These are phyloP conservation scores for Harlomillsia oculata DNA, from an alignment of 1,140 invertebrate genomes.

Conservation along the genomic window DNA sequence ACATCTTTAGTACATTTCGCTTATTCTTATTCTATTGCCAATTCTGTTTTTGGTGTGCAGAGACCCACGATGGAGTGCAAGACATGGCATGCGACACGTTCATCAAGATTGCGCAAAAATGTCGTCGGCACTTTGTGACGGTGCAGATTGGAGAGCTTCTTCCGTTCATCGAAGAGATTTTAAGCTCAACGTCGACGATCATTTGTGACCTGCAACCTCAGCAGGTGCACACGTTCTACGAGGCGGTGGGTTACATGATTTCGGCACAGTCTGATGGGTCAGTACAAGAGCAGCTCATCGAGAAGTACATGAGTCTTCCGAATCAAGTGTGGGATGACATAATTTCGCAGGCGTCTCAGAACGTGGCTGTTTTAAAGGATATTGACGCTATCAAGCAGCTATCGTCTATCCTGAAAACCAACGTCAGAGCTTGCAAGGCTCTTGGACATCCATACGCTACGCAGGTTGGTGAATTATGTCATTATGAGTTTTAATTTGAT, in stretches of 20 bases:
- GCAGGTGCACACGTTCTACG: constrained; percentile 99
- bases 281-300: constrained; percentile 85
- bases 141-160: constrained; percentile 90
- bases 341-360: constrained; percentile 87
- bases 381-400: constrained; percentile 94
- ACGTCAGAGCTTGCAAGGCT: constrained; percentile 94
- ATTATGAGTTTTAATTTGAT: not conserved
- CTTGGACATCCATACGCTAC: constrained; percentile 91
- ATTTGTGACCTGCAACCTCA: constrained; percentile 98
- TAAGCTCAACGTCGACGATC: constrained; percentile 89
- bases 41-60: constrained; percentile 45
- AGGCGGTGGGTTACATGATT: constrained; percentile 99
- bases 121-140: constrained; percentile 92
- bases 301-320: constrained; percentile 94
- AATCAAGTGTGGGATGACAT: constrained; percentile 99
- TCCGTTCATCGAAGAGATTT: constrained; percentile 98
- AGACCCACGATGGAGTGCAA: constrained; percentile 98
- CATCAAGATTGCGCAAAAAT: constrained; percentile 99
- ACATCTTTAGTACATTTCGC: not conserved
- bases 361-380: constrained; percentile 93
- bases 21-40: not conserved
- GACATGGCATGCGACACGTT: constrained; percentile 99
- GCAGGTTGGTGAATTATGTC: constrained; percentile 48
- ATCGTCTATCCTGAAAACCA: constrained; percentile 96
- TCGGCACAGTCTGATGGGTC: constrained; percentile 82